Base-by-base conservation (phyloP, 1,140 invertebrate species). In the Armadillidium nasatum region DNA sequence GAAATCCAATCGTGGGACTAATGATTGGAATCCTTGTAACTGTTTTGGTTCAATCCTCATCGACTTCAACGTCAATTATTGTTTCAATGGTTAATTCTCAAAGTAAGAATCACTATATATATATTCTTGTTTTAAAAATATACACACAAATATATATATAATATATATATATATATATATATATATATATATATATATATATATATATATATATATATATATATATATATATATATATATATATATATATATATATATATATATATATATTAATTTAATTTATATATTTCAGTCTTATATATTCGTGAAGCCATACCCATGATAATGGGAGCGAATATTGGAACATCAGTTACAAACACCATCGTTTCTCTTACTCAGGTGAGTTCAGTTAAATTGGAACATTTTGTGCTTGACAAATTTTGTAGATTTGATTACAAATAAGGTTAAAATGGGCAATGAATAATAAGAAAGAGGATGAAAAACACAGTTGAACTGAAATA, bases 21-120 rank as follows among this genome's bases (percentile, higher is more conserved):
- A 88, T 89, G 85, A 85, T 89, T 73, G 88, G 88, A 6, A 84
- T 89, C 74, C 79, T 89, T 75, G 85, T 85, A 7, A 89, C 88
- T 0, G 87, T 89, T 4, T 81, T 89, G 13, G 84, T 89, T 21
- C 88, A 89, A 82, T 87, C 85, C 80, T 87, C 86, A 7, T 88
- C 87, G 10, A 89, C 88, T 4, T 86, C 87, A 6, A 88, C 87
- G 2, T 88, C 87, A 4, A 87, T 89, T 19, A 82, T 89, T 22
- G 80, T 82, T 22, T 79, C 80, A 45, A 80, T 82, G 78, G 78
- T 82, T 11, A 77, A 77, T 10, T 54, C 80, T 23, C 74, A 76
- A 43, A 75, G 82, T 82, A 80, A 84, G 77, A 60, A 60, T 13
- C 19, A 60, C 7, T 60, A 60, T 60, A 15, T 15, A 60, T 15